Percentiles rank a stretch among this genome's conserved stretches.
Evolutionary conservation across 53 echinoderm and acorn worm genomes (phyloP).

Genomic region (Echinometra lucunter): DNA sequence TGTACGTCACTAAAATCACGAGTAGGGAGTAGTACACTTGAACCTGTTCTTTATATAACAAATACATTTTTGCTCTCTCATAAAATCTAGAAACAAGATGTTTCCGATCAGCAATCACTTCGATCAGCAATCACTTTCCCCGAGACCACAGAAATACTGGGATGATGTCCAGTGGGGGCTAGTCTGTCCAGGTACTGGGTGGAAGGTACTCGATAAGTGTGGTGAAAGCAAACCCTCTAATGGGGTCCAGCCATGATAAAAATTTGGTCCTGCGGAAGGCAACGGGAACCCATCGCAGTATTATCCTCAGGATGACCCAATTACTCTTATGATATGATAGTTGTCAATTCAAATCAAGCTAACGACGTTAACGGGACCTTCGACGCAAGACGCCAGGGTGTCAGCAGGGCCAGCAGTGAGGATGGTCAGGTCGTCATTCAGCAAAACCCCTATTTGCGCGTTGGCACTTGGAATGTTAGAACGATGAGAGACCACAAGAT

Average conservation of each 20-base stretch:
- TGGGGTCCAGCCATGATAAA: no score
- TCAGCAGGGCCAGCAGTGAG: conserved; percentile 23
- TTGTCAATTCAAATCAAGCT: conserved; percentile 6
- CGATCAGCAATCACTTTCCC: no score
- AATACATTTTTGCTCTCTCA: no score
- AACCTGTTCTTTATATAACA: no score
- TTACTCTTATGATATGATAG: background rate
- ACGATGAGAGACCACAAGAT: no score
- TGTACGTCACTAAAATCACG: no score
- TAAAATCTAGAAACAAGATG: no score
- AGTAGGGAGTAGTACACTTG: no score
- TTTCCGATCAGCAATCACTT: no score
- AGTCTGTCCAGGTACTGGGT: background rate
- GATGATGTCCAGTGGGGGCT: background rate
- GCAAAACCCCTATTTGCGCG: background rate
- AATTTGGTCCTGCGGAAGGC: no score
- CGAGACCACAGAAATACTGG: conserved; percentile 3
- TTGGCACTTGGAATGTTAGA: background rate
- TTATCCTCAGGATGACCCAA: conserved; percentile 5
- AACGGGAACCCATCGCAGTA: background rate
- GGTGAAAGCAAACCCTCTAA: background rate
- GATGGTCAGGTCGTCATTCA: conserved; percentile 43
- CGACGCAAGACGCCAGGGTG: background rate
- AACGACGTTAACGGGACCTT: conserved; percentile 35
- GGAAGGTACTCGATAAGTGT: background rate